Percentiles rank a stretch among this genome's conserved stretches.
Evolutionary conservation across 1,140 invertebrate genomes (phyloP).

Genomic region (Cylas formicarius): DNA sequence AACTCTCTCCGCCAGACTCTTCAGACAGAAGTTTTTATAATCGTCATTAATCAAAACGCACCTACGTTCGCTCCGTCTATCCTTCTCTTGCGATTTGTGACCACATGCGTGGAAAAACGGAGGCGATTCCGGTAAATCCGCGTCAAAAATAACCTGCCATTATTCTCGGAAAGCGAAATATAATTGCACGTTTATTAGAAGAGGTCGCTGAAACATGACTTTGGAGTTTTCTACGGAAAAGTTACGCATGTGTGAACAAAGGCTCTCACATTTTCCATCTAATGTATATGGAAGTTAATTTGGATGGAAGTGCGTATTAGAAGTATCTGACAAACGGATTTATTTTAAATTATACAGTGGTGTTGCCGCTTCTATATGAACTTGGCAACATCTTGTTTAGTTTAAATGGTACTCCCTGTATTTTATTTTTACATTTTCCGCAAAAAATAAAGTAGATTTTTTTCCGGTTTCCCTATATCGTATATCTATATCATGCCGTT

Average conservation of each 20-base stretch:
- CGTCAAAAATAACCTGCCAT: slow-evolving; percentile 32
- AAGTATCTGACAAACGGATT: too few relatives aligned
- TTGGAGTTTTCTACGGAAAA: slow-evolving; percentile 10
- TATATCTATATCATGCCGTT: too few relatives aligned
- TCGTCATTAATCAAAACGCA: slow-evolving; percentile 33
- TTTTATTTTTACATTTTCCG: not conserved
- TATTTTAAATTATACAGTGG: too few relatives aligned
- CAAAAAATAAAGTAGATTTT: too few relatives aligned
- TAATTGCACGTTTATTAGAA: slow-evolving; percentile 32
- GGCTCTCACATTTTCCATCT: slow-evolving; percentile 8
- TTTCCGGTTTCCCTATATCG: too few relatives aligned
- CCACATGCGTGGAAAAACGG: slow-evolving; percentile 3
- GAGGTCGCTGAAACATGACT: slow-evolving; percentile 10
- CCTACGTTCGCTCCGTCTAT: slow-evolving; percentile 19
- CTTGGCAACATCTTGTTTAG: slow-evolving; percentile 8
- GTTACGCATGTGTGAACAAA: slow-evolving; percentile 4
- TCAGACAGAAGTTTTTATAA: slow-evolving; percentile 34
- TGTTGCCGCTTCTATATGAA: slow-evolving; percentile 9
- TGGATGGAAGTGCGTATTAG: slow-evolving; percentile 12
- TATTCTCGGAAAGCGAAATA: slow-evolving; percentile 36
- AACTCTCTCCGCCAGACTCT: slow-evolving; percentile 22
- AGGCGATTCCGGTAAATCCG: slow-evolving; percentile 6
- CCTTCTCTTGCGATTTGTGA: slow-evolving; percentile 15
- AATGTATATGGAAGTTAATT: slow-evolving; percentile 11
- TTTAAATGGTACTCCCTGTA: slow-evolving; percentile 5